These are phyloP conservation scores for Lasioglossum oenotherae DNA, from an alignment of 2,888 invertebrate genomes.

Conservation along the genomic window DNA sequence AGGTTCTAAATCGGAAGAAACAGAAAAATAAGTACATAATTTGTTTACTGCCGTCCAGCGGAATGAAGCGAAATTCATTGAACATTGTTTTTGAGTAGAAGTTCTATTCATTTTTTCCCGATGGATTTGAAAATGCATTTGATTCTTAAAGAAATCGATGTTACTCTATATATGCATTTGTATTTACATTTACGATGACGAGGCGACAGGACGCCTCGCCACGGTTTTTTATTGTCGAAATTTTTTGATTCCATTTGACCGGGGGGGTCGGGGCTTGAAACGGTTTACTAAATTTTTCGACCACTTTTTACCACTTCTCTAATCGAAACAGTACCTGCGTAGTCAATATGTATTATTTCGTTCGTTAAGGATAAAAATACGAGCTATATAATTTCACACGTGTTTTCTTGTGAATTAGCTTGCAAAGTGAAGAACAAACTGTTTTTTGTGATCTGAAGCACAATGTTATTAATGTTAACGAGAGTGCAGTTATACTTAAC, in stretches of 20 bases:
- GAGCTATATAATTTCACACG: constrained; percentile 40
- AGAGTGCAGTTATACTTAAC: constrained; percentile 40
- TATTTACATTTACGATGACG: constrained; percentile 9
- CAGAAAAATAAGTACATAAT: constrained; percentile 21
- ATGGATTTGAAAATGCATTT: constrained; percentile 6
- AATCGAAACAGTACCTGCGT: constrained; percentile 64
- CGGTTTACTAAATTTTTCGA: constrained; percentile 22
- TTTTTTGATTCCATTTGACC: constrained; percentile 13
- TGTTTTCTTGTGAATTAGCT: constrained; percentile 22
- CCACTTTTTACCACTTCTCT: constrained; percentile 35
- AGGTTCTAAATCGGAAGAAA: constrained; percentile 23
- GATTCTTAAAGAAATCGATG: constrained; percentile 17
- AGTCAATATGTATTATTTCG: constrained; percentile 45
- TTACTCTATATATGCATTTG: neutral
- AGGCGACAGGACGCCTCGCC: neutral
- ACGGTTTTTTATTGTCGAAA: constrained; percentile 6
- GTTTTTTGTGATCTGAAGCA: constrained; percentile 28
- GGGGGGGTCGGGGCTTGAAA: neutral
- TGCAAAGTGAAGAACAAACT: neutral
- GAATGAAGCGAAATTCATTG: constrained; percentile 30
- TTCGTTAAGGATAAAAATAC: constrained; percentile 37
- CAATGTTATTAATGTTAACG: constrained; percentile 33
- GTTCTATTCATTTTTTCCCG: constrained; percentile 18
- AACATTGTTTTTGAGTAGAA: constrained; percentile 2
- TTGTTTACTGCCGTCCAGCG: constrained; percentile 58